Percentiles rank a stretch among this genome's conserved stretches.
Conservation (phyloP, 2,888 invertebrate genomes). For the Heliconius aoede region DNA sequence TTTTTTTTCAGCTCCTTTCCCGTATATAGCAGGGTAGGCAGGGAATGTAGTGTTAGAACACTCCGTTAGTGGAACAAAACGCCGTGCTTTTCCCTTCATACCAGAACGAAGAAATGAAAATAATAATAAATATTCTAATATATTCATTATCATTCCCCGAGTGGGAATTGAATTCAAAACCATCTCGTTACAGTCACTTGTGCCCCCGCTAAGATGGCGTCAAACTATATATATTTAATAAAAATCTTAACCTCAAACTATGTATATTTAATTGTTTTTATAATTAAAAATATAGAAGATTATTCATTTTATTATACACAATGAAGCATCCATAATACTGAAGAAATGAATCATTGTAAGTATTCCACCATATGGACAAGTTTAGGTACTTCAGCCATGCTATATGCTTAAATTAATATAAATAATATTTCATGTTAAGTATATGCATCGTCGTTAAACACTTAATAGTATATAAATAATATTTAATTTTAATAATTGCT, state of each 20-base stretch:
- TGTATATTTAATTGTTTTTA: background rate
- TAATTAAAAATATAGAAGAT: background rate
- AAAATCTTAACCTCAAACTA: too few relatives aligned
- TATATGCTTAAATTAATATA: background rate
- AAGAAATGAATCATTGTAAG: constrained; percentile 9
- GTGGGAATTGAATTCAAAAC: too few relatives aligned
- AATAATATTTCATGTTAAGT: background rate
- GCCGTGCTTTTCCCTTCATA: too few relatives aligned
- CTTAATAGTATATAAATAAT: constrained; percentile 34
- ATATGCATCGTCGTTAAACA: background rate
- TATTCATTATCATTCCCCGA: too few relatives aligned
- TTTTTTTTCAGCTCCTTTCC: too few relatives aligned
- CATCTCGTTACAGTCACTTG: too few relatives aligned
- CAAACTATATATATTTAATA: background rate
- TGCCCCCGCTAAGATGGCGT: too few relatives aligned
- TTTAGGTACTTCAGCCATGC: constrained; percentile 1
- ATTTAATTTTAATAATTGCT: constrained; percentile 41
- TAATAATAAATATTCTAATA: too few relatives aligned
- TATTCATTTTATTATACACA: background rate
- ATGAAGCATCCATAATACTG: background rate
- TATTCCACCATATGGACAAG: constrained; percentile 2
- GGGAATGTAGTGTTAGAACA: too few relatives aligned
- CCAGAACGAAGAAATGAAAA: too few relatives aligned
- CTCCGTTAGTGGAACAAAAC: too few relatives aligned
- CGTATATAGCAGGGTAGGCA: too few relatives aligned